Percentiles rank a stretch among this genome's conserved stretches.
phyloP scores from a whole-genome alignment of 2,888 invertebrate species.

The Rhaphigaster nebulosa region DNA sequence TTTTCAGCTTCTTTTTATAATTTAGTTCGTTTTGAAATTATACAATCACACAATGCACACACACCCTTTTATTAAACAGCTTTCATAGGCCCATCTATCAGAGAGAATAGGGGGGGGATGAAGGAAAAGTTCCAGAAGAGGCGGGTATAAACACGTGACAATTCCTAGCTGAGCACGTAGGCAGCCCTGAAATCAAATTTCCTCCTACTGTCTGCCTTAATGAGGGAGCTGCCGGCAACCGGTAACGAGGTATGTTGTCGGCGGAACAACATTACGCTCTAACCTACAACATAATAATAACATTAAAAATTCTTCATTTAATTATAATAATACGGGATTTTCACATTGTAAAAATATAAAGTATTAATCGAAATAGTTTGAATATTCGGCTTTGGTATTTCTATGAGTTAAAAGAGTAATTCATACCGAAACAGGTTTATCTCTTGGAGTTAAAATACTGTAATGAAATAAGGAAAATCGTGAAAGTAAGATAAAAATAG shows the following conservation, averaged over 20 bases:
- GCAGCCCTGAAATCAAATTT: constrained; percentile 2
- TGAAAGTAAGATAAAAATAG: no score
- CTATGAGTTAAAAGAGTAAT: no score
- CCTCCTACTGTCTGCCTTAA: background rate
- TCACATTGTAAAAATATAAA: background rate
- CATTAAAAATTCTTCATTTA: background rate
- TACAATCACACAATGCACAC: no score
- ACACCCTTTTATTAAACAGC: no score
- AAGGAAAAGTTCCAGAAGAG: background rate
- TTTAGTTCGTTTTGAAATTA: no score
- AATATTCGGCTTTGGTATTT: no score
- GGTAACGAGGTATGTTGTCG: background rate
- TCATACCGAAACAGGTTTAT: no score
- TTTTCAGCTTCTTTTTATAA: no score
- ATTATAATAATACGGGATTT: background rate
- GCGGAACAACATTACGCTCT: background rate
- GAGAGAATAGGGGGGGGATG: background rate
- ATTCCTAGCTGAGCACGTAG: background rate
- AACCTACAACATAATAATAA: background rate
- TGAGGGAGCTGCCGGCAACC: background rate
- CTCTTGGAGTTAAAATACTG: no score
- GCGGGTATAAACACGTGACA: constrained; percentile 9
- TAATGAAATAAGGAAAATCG: no score
- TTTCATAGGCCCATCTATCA: background rate
- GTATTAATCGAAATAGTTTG: background rate